A percentile compares a stretch with the other conserved stretches of the same genome.
Conservation (phyloP, 2,888 invertebrate species). For the Erebia epiphron region DNA sequence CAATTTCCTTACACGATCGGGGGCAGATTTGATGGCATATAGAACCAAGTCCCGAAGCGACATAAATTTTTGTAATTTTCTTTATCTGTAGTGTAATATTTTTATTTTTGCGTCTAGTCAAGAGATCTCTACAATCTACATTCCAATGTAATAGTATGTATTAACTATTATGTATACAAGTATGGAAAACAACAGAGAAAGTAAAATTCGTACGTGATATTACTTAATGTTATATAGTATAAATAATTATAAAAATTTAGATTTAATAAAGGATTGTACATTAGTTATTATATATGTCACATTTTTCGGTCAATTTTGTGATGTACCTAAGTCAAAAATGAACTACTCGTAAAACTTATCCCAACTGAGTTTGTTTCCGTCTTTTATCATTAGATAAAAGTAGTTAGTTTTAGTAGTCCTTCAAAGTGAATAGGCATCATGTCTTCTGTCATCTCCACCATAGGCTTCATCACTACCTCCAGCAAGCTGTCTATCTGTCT, state of each 20-base stretch:
- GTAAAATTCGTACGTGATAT: conserved; percentile 69
- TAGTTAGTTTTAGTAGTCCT: too few species aligned
- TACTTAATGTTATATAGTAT: conserved; percentile 61
- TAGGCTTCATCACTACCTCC: too few species aligned
- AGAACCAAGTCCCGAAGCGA: not conserved
- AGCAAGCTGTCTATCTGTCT: too few species aligned
- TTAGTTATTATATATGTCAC: conserved; percentile 21
- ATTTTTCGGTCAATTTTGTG: too few species aligned
- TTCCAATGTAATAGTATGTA: conserved; percentile 43
- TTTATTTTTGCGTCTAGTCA: conserved; percentile 47
- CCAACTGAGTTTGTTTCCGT: too few species aligned
- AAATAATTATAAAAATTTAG: conserved; percentile 2
- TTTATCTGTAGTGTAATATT: conserved; percentile 26
- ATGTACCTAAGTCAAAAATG: too few species aligned
- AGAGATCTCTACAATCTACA: conserved; percentile 47
- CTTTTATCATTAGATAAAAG: too few species aligned
- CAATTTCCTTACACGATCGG: too few species aligned
- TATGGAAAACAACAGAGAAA: conserved; percentile 43
- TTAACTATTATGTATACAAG: conserved; percentile 17
- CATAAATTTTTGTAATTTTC: conserved; percentile 28
- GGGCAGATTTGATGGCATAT: not conserved
- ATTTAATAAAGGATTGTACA: conserved; percentile 9
- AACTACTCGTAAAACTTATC: too few species aligned
- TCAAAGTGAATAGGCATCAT: too few species aligned
- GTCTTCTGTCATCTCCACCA: too few species aligned